phyloP scores from a whole-genome alignment of 2,888 invertebrate species.

The Enchytraeus crypticus region DNA sequence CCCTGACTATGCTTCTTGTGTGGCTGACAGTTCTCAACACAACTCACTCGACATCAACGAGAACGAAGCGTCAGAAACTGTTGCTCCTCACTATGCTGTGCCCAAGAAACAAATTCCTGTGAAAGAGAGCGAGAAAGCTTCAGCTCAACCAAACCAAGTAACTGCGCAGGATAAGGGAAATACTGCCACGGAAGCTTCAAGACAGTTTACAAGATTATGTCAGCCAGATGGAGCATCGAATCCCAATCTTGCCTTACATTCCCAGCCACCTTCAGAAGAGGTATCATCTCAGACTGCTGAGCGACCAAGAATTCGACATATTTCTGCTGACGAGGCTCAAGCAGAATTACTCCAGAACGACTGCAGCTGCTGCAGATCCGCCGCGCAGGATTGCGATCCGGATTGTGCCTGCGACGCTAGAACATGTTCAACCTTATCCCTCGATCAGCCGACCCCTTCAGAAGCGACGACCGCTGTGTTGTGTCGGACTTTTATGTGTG shows the following conservation, averaged over 20 bases:
- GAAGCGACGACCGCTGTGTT: not conserved
- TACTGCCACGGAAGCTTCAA: not conserved
- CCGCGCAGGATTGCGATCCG: too few relatives aligned
- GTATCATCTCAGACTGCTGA: too few relatives aligned
- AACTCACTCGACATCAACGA: slow-evolving; percentile 8
- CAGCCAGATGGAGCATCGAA: slow-evolving; percentile 89
- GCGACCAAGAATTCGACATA: too few relatives aligned
- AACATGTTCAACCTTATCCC: not conserved
- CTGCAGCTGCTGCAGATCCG: too few relatives aligned
- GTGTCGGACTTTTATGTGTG: not conserved
- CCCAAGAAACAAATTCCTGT: not conserved
- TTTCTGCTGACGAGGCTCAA: too few relatives aligned
- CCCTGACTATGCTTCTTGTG: slow-evolving; percentile 15
- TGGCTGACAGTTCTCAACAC: not conserved
- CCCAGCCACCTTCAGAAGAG: not conserved
- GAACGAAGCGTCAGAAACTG: not conserved
- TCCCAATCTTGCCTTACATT: slow-evolving; percentile 60
- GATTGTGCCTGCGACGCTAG: too few relatives aligned
- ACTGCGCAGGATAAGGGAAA: not conserved
- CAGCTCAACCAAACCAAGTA: not conserved
- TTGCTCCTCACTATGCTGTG: not conserved
- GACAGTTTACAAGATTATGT: slow-evolving; percentile 57
- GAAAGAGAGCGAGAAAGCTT: not conserved
- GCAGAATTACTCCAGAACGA: too few relatives aligned
- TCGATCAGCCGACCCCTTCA: not conserved